Conservation (phyloP, 2,113 vertebrate species). For the Arizona elegans region DNA sequence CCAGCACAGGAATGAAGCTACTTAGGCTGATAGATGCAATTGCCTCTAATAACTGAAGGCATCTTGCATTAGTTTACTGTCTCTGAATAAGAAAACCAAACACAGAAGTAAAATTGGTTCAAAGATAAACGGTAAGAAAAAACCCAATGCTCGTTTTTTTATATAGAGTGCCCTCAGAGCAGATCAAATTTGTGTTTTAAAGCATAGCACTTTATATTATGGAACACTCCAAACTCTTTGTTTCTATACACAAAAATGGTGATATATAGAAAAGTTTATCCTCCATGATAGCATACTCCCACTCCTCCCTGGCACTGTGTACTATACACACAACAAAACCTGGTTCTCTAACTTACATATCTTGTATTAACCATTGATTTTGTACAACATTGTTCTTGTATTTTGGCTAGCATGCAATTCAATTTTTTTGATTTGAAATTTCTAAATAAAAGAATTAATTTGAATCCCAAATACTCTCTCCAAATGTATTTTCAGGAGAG, state of each 20-base stretch:
- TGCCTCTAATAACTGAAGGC: background rate
- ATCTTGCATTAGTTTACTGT: background rate
- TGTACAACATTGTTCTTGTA: background rate
- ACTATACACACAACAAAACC: background rate
- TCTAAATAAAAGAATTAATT: background rate
- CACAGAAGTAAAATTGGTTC: background rate
- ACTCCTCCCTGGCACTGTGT: background rate
- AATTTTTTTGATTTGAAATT: background rate
- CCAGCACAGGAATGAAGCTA: background rate
- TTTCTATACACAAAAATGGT: background rate
- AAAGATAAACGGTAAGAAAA: background rate
- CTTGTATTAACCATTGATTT: background rate
- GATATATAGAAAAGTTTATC: background rate
- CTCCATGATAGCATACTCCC: background rate
- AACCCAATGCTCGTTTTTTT: background rate
- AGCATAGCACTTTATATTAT: background rate
- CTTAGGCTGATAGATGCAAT: background rate
- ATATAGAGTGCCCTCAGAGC: background rate
- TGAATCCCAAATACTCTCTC: background rate
- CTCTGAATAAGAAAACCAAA: background rate
- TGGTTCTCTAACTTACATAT: background rate
- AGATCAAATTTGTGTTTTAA: background rate
- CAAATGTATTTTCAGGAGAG: background rate
- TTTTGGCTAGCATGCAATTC: background rate
- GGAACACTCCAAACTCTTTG: background rate